Evolutionary conservation across 2,113 vertebrate species (phyloP).

Genomic region (Circaetus cinerascens): DNA sequence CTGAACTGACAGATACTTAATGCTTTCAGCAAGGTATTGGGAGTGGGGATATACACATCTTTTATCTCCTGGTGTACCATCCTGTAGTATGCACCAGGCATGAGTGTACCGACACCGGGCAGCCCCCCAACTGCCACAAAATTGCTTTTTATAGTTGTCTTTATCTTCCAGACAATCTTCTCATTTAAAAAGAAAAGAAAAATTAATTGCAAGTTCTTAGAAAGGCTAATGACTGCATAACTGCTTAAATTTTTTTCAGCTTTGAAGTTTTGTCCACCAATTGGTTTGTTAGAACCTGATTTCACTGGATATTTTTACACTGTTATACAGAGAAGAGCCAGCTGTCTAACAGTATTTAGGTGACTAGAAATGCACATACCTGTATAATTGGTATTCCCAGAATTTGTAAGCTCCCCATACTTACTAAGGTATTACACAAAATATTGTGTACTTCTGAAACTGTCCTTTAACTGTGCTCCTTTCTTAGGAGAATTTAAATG

Average conservation of each 20-base stretch:
- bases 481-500: neutral
- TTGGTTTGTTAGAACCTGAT: neutral
- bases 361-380: neutral
- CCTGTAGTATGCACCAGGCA: neutral
- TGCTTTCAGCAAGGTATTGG: accelerated
- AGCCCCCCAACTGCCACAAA: neutral
- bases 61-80: neutral
- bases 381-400: neutral
- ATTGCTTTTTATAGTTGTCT: neutral
- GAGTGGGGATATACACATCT: neutral
- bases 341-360: neutral
- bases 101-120: accelerated
- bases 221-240: neutral
- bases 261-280: neutral
- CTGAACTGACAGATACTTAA: neutral
- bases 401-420: neutral
- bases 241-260: neutral
- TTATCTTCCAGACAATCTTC: neutral
- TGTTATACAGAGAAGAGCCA: neutral
- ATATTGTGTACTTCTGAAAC: neutral
- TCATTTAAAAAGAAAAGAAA: neutral
- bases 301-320: neutral
- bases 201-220: neutral
- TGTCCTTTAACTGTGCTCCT: neutral
- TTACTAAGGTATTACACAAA: neutral